Evolutionary conservation across 2,113 vertebrate species (phyloP).

Genomic region (human): GRCh38 chr2:235846001-235846500

Average conservation of each 20-base stretch:
- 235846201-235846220: not conserved
- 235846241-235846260: too few species aligned
- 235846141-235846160: not conserved
- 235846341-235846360: too few species aligned
- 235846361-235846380: too few species aligned
- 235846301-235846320: not conserved
- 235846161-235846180: not conserved
- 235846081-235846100: not conserved
- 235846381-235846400: too few species aligned
- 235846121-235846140: not conserved
- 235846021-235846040: not conserved
- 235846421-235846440: too few species aligned
- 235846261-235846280: fast-evolving
- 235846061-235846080: not conserved
- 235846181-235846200: not conserved
- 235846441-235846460: too few species aligned
- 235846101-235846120: not conserved
- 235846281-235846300: not conserved
- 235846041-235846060: not conserved
- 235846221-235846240: not conserved
- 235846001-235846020: too few species aligned
- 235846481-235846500: too few species aligned
- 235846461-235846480: too few species aligned
- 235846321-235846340: too few species aligned
- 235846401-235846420: too few species aligned